These are phyloP conservation scores for Dynastes hyllus DNA, from an alignment of 2,888 invertebrate species.

Conservation along the genomic window DNA sequence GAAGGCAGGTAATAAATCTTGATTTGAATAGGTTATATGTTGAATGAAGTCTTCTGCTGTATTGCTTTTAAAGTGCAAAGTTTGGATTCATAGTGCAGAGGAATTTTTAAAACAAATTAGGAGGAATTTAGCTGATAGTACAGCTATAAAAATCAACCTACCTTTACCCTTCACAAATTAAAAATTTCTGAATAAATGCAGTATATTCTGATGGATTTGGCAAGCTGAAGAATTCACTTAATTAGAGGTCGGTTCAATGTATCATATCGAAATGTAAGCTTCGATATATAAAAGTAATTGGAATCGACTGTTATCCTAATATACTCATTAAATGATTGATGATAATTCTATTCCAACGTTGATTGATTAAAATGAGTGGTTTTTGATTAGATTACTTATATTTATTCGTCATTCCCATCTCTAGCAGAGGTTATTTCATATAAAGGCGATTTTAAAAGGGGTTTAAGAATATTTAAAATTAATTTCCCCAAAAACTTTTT, in stretches of 20 bases:
- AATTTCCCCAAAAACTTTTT: too few relatives aligned
- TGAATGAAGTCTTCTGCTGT: not conserved
- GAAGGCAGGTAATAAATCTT: not conserved
- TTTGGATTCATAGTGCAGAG: slow-evolving; percentile 12
- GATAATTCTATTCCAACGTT: too few relatives aligned
- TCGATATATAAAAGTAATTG: not conserved
- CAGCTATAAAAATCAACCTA: not conserved
- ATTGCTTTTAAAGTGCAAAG: slow-evolving; percentile 5
- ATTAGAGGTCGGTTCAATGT: too few relatives aligned
- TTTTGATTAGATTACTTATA: too few relatives aligned
- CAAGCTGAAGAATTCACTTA: too few relatives aligned
- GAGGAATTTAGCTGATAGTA: not conserved
- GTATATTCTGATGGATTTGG: not conserved
- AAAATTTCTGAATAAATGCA: not conserved
- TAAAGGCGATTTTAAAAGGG: too few relatives aligned
- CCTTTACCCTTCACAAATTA: not conserved
- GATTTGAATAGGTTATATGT: not conserved
- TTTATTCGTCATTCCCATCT: not conserved
- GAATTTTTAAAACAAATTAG: not conserved
- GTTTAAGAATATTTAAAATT: too few relatives aligned
- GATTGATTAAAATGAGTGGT: too few relatives aligned
- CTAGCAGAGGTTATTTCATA: not conserved
- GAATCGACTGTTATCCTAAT: not conserved
- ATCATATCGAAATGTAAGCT: too few relatives aligned
- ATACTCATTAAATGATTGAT: not conserved